Evolutionary conservation across 2,888 invertebrate genomes (phyloP).

Genomic region (Dermolepida albohirtum): DNA sequence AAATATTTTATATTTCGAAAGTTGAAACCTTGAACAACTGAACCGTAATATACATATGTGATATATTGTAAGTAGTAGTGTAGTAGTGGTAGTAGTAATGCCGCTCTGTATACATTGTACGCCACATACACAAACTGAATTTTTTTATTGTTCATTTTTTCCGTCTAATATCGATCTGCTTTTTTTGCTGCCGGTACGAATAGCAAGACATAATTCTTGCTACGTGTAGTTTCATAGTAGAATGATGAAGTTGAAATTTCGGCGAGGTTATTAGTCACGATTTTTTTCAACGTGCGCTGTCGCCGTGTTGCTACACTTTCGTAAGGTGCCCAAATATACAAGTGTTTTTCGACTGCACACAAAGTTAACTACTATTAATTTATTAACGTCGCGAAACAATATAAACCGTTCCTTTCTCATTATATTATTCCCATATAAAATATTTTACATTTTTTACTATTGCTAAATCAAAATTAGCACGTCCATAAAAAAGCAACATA

Average conservation of each 20-base stretch:
- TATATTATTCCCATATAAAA: no score
- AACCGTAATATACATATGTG: constrained; percentile 23
- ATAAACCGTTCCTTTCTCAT: constrained; percentile 7
- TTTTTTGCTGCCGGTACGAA: constrained; percentile 2
- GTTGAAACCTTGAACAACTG: constrained; percentile 33
- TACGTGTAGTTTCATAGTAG: background rate
- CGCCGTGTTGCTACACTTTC: constrained; percentile 13
- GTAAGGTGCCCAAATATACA: constrained; percentile 17
- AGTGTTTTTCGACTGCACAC: constrained; percentile 20
- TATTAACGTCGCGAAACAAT: background rate
- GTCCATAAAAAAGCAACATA: no score
- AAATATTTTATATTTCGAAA: constrained; percentile 32
- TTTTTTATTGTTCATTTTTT: constrained; percentile 28
- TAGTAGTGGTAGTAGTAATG: no score
- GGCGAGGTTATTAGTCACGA: constrained; percentile 23
- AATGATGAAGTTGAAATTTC: constrained; percentile 24
- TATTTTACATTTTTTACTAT: no score
- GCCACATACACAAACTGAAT: background rate
- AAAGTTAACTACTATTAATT: constrained; percentile 7
- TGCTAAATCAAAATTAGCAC: no score
- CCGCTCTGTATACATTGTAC: constrained; percentile 4
- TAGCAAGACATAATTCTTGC: constrained; percentile 1
- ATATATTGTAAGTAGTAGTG: constrained; percentile 14
- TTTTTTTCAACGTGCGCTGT: background rate
- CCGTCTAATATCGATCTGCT: constrained; percentile 11